Evolutionary conservation across 2,113 vertebrate species (phyloP).

Genomic region (Delphinus delphis): DNA sequence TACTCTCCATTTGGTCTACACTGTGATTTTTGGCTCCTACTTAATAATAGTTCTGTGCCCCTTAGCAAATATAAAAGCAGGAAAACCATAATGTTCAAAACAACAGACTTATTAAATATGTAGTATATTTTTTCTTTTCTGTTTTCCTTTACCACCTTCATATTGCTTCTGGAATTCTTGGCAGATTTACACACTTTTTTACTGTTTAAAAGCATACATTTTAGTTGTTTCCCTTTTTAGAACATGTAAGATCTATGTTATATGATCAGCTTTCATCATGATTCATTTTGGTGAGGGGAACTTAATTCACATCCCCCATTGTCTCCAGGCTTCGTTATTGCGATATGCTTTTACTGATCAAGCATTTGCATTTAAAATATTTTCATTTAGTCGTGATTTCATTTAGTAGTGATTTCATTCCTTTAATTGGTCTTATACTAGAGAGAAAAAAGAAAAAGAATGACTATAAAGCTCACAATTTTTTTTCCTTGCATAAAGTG

Average conservation of each 20-base stretch:
- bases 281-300: neutral
- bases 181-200: constrained; percentile 26
- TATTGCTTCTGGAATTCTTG: constrained; percentile 45
- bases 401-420: neutral
- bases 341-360: neutral
- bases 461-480: neutral
- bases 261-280: neutral
- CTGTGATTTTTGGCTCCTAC: constrained; percentile 62
- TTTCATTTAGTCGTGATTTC: neutral
- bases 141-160: constrained; percentile 36
- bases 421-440: neutral
- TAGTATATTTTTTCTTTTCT: constrained; percentile 33
- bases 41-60: constrained; percentile 69
- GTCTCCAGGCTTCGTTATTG: neutral
- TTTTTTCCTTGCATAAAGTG: too few relatives aligned
- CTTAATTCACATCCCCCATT: neutral
- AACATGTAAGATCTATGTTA: neutral
- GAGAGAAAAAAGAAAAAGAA: neutral
- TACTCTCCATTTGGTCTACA: constrained; percentile 64
- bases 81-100: constrained; percentile 64
- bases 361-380: neutral
- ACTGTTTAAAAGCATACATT: neutral
- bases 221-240: neutral
- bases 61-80: constrained; percentile 75
- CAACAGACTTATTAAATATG: constrained; percentile 66